These are phyloP conservation scores for Phalangium opilio DNA, from an alignment of 2,888 invertebrate species.

Conservation along the genomic window DNA sequence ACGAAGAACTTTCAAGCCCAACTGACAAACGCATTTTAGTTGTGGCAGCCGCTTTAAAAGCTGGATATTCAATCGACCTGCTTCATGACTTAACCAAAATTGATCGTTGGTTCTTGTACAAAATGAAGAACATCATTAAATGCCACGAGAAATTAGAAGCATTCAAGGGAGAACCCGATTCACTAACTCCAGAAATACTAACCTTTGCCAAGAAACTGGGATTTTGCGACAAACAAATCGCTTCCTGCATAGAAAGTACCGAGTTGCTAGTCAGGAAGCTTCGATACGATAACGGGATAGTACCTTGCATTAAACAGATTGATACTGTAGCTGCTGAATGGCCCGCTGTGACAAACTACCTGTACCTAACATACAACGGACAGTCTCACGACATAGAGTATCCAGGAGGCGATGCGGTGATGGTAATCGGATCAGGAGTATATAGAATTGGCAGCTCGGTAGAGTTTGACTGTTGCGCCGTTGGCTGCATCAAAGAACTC, in stretches of 20 bases:
- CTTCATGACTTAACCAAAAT: slow-evolving; percentile 90
- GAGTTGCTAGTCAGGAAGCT: slow-evolving; percentile 28
- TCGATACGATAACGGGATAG: slow-evolving; percentile 39
- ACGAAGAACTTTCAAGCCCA: slow-evolving; percentile 73
- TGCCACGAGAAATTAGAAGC: slow-evolving; percentile 51
- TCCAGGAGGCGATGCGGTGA: slow-evolving; percentile 23
- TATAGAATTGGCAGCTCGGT: slow-evolving; percentile 97
- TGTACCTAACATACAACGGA: slow-evolving; percentile 95
- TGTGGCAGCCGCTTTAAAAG: slow-evolving; percentile 75
- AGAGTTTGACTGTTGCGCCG: slow-evolving; percentile 99
- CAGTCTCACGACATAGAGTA: slow-evolving; percentile 51
- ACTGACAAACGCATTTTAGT: slow-evolving; percentile 96
- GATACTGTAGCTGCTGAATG: slow-evolving; percentile 99
- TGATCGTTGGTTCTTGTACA: slow-evolving; percentile 89
- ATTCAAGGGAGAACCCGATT: slow-evolving; percentile 31
- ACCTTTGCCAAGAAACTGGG: slow-evolving; percentile 78
- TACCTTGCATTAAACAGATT: slow-evolving; percentile 86
- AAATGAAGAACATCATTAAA: slow-evolving; percentile 79
- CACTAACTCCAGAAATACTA: slow-evolving; percentile 47
- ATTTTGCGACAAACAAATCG: slow-evolving; percentile 91
- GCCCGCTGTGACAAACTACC: slow-evolving; percentile 95
- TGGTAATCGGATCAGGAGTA: slow-evolving; percentile 58
- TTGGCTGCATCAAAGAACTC: slow-evolving; percentile 82
- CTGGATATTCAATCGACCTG: slow-evolving; percentile 62
- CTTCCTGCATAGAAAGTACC: slow-evolving; percentile 25